Conservation (phyloP, 2,797 vertebrate genomes). For the Chiloscyllium punctatum region DNA sequence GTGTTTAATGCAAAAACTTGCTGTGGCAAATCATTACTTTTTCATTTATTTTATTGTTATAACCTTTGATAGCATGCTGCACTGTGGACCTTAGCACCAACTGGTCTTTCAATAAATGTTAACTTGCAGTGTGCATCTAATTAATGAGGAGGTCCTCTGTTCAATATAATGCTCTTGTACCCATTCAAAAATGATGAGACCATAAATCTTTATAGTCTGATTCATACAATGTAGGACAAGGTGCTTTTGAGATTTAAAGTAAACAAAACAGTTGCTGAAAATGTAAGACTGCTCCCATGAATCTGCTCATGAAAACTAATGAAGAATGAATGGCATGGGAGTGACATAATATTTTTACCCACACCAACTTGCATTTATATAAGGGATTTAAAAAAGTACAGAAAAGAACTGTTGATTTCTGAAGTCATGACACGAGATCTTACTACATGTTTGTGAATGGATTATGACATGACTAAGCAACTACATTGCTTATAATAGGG, state of each 20-base stretch:
- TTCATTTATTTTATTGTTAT: background rate
- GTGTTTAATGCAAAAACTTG: background rate
- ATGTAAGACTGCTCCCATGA: background rate
- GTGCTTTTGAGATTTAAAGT: background rate
- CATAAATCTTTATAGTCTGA: constrained; percentile 7
- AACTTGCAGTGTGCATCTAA: background rate
- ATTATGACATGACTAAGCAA: background rate
- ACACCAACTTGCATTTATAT: background rate
- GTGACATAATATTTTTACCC: background rate
- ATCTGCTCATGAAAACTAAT: background rate
- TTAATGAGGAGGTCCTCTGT: background rate
- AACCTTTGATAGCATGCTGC: background rate
- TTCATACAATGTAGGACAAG: background rate
- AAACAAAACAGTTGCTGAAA: background rate
- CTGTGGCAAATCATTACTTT: background rate
- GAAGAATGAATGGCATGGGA: constrained; percentile 3
- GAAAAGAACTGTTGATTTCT: background rate
- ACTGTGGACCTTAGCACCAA: background rate
- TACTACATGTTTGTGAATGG: background rate
- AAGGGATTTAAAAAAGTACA: background rate
- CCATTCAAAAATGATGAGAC: background rate
- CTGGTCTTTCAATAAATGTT: background rate
- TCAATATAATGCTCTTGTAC: background rate
- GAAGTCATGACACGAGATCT: background rate
- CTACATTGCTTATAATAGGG: background rate